Evolutionary conservation across 2,113 vertebrate genomes (phyloP).

Genomic region (Ochotona curzoniae): DNA sequence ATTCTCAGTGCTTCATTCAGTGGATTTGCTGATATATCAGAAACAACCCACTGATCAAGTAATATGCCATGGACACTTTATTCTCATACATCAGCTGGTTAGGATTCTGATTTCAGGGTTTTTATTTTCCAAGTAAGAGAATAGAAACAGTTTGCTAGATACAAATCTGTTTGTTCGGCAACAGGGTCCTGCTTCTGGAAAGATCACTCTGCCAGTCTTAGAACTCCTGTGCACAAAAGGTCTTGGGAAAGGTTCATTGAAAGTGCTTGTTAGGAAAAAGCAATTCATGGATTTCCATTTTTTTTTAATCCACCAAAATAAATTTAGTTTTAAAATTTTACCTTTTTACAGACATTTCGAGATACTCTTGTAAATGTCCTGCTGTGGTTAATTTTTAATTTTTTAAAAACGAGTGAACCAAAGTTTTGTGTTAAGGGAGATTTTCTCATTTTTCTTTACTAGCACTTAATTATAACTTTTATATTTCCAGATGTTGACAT

Average conservation of each 20-base stretch:
- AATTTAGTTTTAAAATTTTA: no score
- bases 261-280: no score
- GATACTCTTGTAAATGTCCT: constrained; percentile 10
- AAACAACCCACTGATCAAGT: neutral
- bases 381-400: constrained; percentile 28
- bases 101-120: constrained; percentile 26
- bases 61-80: constrained; percentile 35
- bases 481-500: constrained; percentile 72
- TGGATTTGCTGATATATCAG: constrained; percentile 16
- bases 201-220: neutral
- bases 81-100: constrained; percentile 9
- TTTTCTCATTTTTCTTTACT: constrained; percentile 46
- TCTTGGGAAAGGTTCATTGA: no score
- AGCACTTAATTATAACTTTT: constrained; percentile 61
- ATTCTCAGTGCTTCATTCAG: neutral
- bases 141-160: constrained; percentile 7
- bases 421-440: constrained; percentile 47
- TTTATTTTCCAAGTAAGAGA: constrained; percentile 55
- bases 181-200: constrained; percentile 16
- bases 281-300: no score
- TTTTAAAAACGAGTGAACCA: constrained; percentile 25
- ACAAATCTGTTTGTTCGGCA: neutral
- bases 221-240: neutral
- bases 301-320: no score
- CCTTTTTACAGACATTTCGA: no score